These are phyloP conservation scores for Ormyrus rosae DNA, from an alignment of 2,888 invertebrate species.

Conservation along the genomic window DNA sequence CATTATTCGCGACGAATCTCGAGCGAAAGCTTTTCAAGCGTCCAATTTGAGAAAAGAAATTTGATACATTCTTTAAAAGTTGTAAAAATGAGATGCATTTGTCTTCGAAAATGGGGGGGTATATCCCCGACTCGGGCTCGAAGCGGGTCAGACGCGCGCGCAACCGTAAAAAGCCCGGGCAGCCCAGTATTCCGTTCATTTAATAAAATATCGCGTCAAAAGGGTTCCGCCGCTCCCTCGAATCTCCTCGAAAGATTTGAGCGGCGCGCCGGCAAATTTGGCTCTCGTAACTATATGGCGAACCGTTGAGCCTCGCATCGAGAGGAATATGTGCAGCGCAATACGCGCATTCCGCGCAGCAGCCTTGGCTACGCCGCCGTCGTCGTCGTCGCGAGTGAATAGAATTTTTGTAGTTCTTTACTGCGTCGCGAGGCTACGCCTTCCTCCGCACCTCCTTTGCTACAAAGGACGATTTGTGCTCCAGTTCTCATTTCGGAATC, in stretches of 20 bases:
- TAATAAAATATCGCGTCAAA: too few species aligned
- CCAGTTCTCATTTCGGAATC: slow-evolving; percentile 39
- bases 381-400: background rate
- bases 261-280: background rate
- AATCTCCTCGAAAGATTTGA: background rate
- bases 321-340: background rate
- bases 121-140: too few species aligned
- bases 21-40: too few species aligned
- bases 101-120: background rate
- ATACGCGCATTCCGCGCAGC: slow-evolving; percentile 19
- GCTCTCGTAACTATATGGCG: background rate
- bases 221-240: too few species aligned
- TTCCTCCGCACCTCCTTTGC: background rate
- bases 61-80: background rate
- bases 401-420: slow-evolving; percentile 31
- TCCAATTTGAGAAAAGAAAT: too few species aligned
- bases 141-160: too few species aligned
- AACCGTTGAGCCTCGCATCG: background rate
- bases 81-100: background rate
- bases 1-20: too few species aligned
- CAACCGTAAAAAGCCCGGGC: too few species aligned
- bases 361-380: background rate
- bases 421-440: background rate
- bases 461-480: slow-evolving; percentile 36
- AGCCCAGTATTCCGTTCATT: too few species aligned